phyloP scores from a whole-genome alignment of 1,140 invertebrate genomes.

The Brachionus rubens region DNA sequence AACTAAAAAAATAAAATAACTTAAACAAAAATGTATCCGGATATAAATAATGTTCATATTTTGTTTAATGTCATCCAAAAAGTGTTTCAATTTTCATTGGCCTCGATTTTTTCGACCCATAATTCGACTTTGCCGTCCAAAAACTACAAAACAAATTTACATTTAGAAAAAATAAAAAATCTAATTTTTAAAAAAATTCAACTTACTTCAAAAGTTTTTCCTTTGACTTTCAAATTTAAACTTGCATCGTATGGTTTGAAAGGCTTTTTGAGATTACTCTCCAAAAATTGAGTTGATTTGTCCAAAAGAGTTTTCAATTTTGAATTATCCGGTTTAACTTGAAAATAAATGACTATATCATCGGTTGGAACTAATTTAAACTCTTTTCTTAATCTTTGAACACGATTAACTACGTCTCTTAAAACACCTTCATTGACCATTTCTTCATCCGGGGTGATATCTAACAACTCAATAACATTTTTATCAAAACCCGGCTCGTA shows the following conservation, averaged over 20 bases:
- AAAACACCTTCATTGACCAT: constrained; percentile 78
- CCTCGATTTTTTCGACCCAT: constrained; percentile 29
- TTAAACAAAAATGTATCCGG: no score
- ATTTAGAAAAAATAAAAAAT: neutral
- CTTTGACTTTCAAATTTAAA: neutral
- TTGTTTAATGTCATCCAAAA: no score
- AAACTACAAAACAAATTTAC: constrained; percentile 27
- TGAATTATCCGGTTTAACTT: constrained; percentile 51
- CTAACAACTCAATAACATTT: constrained; percentile 60
- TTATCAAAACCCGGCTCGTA: constrained; percentile 78
- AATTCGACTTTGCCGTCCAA: constrained; percentile 43
- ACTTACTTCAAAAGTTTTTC: constrained; percentile 41
- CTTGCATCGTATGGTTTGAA: neutral
- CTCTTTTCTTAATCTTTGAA: constrained; percentile 80
- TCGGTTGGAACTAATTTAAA: constrained; percentile 87
- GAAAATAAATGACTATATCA: constrained; percentile 78
- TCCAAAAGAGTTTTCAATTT: constrained; percentile 7
- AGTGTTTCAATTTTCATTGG: no score
- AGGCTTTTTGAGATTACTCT: constrained; percentile 40
- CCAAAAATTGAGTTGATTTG: constrained; percentile 37
- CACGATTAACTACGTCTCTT: constrained; percentile 87
- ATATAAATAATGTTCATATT: no score
- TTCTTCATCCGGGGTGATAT: constrained; percentile 71
- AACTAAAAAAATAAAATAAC: no score
- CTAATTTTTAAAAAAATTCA: neutral